Conservation (phyloP, 2,113 vertebrate genomes). For the Felis catus region F.catus_Fca126_mat1.0 CM031412.1:202696001-202696500, state of each 20-base stretch:
- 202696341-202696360: constrained; percentile 77
- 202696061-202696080: background rate
- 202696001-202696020: background rate
- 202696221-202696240: constrained; percentile 14
- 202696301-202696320: background rate
- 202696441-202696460: constrained; percentile 98
- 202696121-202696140: background rate
- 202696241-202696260: constrained; percentile 59
- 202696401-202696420: constrained; percentile 99
- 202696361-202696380: constrained; percentile 99
- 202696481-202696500: constrained; percentile 99
- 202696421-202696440: constrained; percentile 98
- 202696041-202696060: background rate
- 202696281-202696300: background rate
- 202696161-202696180: constrained; percentile 9
- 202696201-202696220: background rate
- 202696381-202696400: constrained; percentile 99
- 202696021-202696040: background rate
- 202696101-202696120: background rate
- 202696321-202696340: constrained; percentile 65
- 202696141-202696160: background rate
- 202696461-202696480: constrained; percentile 99
- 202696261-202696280: constrained; percentile 75
- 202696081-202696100: background rate
- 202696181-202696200: background rate